Evolutionary conservation across 2,888 invertebrate genomes (phyloP).

Genomic region (Maniola hyperantus): DNA sequence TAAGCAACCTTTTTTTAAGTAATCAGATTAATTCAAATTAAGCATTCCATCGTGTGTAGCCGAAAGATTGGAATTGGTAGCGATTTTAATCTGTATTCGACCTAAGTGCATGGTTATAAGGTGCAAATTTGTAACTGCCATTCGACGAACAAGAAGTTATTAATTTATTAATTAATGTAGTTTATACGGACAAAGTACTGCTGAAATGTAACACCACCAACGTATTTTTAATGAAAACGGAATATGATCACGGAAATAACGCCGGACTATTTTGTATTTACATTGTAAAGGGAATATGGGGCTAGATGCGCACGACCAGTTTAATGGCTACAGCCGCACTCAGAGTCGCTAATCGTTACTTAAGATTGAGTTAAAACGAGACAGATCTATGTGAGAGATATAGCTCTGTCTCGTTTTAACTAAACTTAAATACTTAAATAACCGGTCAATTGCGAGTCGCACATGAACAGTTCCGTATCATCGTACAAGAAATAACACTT

Average conservation of each 20-base stretch:
- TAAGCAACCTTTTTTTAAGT: constrained; percentile 16
- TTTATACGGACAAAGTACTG: constrained; percentile 25
- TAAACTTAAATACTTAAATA: too few species aligned
- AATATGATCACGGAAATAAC: constrained; percentile 34
- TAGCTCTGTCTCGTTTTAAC: too few species aligned
- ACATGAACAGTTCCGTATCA: too few species aligned
- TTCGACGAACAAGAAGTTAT: constrained; percentile 44
- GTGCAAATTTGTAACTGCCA: constrained; percentile 61
- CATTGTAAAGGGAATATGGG: background rate
- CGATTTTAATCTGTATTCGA: constrained; percentile 45
- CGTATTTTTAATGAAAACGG: constrained; percentile 28
- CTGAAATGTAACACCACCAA: constrained; percentile 35
- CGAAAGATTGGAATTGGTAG: constrained; percentile 58
- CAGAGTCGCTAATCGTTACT: too few species aligned
- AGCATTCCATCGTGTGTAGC: constrained; percentile 70
- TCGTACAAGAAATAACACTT: too few species aligned
- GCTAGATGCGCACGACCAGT: background rate
- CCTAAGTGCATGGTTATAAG: constrained; percentile 57
- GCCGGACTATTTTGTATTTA: constrained; percentile 2
- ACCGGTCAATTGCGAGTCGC: too few species aligned
- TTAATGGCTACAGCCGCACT: too few species aligned
- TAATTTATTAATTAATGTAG: constrained; percentile 17
- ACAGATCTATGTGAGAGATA: too few species aligned
- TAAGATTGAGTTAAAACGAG: too few species aligned
- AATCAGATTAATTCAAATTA: constrained; percentile 50